Evolutionary conservation across 2,797 vertebrate species (phyloP), one percentile per base, ranked within the genome.

Genomic region (Peromyscus aztecus): DNA sequence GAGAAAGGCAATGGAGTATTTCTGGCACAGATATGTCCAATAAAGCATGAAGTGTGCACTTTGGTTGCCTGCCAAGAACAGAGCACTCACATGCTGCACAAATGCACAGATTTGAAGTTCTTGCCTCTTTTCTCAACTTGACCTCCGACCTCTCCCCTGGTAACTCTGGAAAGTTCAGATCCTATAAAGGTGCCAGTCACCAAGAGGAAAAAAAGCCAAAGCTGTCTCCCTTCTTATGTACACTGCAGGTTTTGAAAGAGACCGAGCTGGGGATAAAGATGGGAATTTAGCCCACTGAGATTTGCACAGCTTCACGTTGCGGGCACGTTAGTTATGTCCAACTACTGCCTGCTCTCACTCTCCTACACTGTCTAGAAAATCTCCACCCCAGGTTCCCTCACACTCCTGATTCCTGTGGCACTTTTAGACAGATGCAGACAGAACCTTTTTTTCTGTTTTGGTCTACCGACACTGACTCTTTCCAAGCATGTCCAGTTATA

Each of bases 91-190:
- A 16, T 65, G 31, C 29, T 46, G 59, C 46, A 69, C 5, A 49
- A 52, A 46, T 16, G 61, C 19, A 86, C 23, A 80, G 46, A 19
- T 37, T 29, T 78, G 31, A 37, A 93, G 63, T 29, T 9, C 85
- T 90, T 84, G 14, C 40, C 61, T 88, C 37, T 57, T 65, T 59
- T 71, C 10, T 78, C 24, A 14, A 16, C 8, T 9, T 27, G 49
- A 31, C 31, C 0, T 31, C 37, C 81, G 49, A n/a, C 31, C 0
- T 31, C 59, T 85, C 8, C 23, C 13, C 27, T 37, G 57, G 69
- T n/a, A 76, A 87, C 31, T 78, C 59, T 37, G 16, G 52, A 87
- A 94, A 82, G 23, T 89, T 91, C 49, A 93, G 88, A 81, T 90
- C 84, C 19, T 34, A 46, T 2, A 23, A n/a, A 95, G 89, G 40